Evolutionary conservation across 2,113 vertebrate species (phyloP).

Genomic region (Alaudala cheleensis): DNA sequence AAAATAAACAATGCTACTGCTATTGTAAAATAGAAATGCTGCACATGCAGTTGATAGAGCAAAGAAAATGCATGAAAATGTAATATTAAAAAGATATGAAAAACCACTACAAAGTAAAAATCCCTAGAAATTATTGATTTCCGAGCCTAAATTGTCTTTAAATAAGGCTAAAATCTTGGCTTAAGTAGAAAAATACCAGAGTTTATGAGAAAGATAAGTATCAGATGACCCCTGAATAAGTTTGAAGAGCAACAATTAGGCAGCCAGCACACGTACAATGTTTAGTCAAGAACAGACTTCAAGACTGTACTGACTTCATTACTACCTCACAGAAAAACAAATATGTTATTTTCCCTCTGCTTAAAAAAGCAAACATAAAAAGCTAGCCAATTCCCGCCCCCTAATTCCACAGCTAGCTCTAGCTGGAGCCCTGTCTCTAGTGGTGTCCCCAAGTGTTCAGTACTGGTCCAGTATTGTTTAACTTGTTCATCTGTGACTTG

Average conservation of each 20-base stretch:
- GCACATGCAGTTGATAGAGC: background rate
- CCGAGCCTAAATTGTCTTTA: background rate
- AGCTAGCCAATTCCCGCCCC: fast-evolving
- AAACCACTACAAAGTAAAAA: background rate
- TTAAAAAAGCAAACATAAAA: background rate
- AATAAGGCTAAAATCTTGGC: background rate
- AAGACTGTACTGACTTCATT: background rate
- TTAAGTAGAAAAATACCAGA: background rate
- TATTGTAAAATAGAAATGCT: background rate
- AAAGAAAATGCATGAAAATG: background rate
- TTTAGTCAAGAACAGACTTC: background rate
- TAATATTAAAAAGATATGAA: background rate
- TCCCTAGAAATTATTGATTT: background rate
- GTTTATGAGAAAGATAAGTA: background rate
- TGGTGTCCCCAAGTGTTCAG: background rate
- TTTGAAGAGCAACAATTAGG: background rate
- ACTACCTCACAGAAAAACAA: background rate
- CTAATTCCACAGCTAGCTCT: background rate
- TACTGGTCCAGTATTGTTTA: background rate
- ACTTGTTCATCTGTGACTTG: background rate
- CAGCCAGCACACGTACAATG: background rate
- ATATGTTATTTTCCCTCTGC: background rate
- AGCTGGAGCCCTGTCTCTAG: background rate
- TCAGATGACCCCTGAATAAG: background rate
- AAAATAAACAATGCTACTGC: background rate